Evolutionary conservation across 2,888 invertebrate species (phyloP).

Genomic region (Nebria brevicollis): DNA sequence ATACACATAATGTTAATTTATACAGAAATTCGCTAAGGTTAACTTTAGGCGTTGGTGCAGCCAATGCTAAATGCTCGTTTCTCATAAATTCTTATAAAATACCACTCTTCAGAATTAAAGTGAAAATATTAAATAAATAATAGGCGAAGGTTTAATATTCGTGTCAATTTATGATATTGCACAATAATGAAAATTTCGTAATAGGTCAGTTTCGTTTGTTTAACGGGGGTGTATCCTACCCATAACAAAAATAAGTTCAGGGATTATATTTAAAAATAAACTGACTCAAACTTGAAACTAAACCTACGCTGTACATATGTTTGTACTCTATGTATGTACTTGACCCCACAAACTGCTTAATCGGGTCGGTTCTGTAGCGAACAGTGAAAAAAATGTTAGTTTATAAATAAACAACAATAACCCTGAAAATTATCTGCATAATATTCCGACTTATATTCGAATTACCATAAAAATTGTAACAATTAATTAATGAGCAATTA

Average conservation of each 20-base stretch:
- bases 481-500: too few relatives aligned
- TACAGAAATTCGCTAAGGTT: too few relatives aligned
- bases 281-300: conserved; percentile 29
- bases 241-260: conserved; percentile 31
- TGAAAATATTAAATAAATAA: too few relatives aligned
- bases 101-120: too few relatives aligned
- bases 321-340: neutral
- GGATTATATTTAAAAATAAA: conserved; percentile 27
- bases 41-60: too few relatives aligned
- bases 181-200: neutral
- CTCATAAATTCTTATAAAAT: too few relatives aligned
- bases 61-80: too few relatives aligned
- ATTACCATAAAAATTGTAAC: too few relatives aligned
- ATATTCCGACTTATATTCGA: too few relatives aligned
- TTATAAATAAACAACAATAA: conserved; percentile 39
- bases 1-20: too few relatives aligned
- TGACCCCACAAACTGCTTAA: conserved; percentile 29
- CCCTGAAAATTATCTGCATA: conserved; percentile 12
- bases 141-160: too few relatives aligned
- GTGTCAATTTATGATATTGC: neutral
- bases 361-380: conserved; percentile 15
- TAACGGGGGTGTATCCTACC: neutral
- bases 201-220: neutral
- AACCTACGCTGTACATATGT: conserved; percentile 19
- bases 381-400: conserved; percentile 21